Conservation (phyloP, 2,113 vertebrate genomes). For the Actinemys pallida region DNA sequence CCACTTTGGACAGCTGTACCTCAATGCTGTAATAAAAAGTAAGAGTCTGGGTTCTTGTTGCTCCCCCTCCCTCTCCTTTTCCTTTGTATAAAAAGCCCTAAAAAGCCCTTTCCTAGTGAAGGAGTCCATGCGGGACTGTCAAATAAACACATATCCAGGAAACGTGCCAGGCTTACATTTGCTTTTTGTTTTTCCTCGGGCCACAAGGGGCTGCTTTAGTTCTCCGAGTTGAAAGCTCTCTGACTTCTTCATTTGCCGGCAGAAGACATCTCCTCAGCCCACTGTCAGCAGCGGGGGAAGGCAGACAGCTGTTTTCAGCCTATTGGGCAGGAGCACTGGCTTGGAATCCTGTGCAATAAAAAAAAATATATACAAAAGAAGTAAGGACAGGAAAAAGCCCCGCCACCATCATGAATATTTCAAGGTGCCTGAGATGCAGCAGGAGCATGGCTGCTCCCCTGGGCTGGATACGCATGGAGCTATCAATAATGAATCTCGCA, state of each 20-base stretch:
- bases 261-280: not conserved
- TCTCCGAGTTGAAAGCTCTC: not conserved
- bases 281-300: not conserved
- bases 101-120: not conserved
- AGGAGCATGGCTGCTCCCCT: not conserved
- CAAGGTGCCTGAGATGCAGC: not conserved
- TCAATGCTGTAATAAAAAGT: accelerated
- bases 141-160: not conserved
- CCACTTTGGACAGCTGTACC: not conserved
- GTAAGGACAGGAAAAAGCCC: not conserved
- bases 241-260: not conserved
- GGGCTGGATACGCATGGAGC: not conserved
- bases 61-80: not conserved
- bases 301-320: not conserved
- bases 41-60: not conserved
- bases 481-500: not conserved
- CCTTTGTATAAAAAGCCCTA: not conserved
- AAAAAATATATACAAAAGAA: not conserved
- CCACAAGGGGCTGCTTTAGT: not conserved
- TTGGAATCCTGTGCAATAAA: not conserved
- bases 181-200: not conserved
- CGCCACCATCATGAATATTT: not conserved
- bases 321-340: not conserved
- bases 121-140: not conserved
- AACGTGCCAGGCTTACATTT: not conserved